A percentile compares a stretch with the other conserved stretches of the same genome.
Evolutionary conservation across 2,113 vertebrate species (phyloP).

Genomic region (Pseudorectes ferrugineus): DNA sequence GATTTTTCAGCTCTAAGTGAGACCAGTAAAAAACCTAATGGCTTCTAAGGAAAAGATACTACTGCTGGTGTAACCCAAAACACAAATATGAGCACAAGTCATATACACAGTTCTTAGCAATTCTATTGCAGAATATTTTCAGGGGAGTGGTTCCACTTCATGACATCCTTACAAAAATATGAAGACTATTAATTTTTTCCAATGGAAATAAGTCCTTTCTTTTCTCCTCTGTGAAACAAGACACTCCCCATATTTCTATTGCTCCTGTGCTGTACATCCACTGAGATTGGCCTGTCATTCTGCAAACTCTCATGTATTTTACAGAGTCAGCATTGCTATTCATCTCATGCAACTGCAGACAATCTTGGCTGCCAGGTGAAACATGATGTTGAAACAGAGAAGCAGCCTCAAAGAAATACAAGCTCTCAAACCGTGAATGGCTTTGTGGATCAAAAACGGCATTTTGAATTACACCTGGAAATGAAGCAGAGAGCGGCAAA

Average conservation of each 20-base stretch:
- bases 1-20: not conserved
- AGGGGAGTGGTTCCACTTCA: not conserved
- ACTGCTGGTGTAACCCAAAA: not conserved
- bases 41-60: not conserved
- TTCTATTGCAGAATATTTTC: not conserved
- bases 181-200: not conserved
- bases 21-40: not conserved
- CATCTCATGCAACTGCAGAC: constrained; percentile 30
- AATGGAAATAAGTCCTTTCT: not conserved
- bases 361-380: constrained; percentile 49
- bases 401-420: not conserved
- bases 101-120: not conserved
- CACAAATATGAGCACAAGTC: not conserved
- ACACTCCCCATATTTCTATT: not conserved
- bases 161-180: not conserved
- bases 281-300: not conserved
- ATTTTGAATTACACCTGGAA: constrained; percentile 49
- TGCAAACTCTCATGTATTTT: not conserved
- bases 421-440: not conserved
- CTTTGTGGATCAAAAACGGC: constrained; percentile 32
- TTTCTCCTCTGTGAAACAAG: not conserved
- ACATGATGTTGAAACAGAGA: constrained; percentile 22
- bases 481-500: not conserved
- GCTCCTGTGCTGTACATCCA: not conserved
- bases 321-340: constrained; percentile 21